Evolutionary conservation across 23 tunicate species (phyloP), one percentile per base, ranked within the genome.

Genomic region (Styela plicata): DNA sequence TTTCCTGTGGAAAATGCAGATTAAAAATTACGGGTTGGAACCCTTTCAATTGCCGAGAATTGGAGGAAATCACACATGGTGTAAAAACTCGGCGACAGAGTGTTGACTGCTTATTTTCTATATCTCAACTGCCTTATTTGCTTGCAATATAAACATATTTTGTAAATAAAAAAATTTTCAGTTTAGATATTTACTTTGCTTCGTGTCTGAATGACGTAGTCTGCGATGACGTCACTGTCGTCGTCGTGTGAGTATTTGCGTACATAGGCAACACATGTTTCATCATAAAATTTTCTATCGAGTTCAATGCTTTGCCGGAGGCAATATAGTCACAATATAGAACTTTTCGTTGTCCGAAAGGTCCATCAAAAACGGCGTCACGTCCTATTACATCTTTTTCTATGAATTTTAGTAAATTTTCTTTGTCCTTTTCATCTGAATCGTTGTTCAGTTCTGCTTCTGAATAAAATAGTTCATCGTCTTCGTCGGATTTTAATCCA

Each of bases 311-410:
- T 57, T 87, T 35, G 23, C 96, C 96, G 24, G 96, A 85, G 26
- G 99, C 99, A 36, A 87, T 80, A 34, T 95, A 82, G 83, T 95
- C 99, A 74, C 99, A 95, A 80, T 95, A 95, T 24, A 84, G 78
- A 23, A 95, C 62, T 68, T 75, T 83, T 62, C 99, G 63, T 35
- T 21, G 29, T 18, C 99, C 99, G 79, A 64, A 95, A 2, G 99
- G 96, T 31, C 92, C 86, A 73, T 44, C 36, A 73, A 89, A 90
- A 20, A 26, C 31, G 30, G 80, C 36, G 28, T 70, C 89, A 16
- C 80, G 86, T 52, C 99, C 99, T 69, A 95, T 90, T 44, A 90
- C 52, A 67, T 95, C 79, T 35, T 74, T 76, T 27, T 36, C 33
- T 52, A 95, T 82, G 61, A 90, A 90, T 33, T 90, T 61, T 24